A percentile compares a stretch with the other conserved stretches of the same genome.
Evolutionary conservation across 2,113 vertebrate species (phyloP).

Genomic region (Girardinichthys multiradiatus): DNA sequence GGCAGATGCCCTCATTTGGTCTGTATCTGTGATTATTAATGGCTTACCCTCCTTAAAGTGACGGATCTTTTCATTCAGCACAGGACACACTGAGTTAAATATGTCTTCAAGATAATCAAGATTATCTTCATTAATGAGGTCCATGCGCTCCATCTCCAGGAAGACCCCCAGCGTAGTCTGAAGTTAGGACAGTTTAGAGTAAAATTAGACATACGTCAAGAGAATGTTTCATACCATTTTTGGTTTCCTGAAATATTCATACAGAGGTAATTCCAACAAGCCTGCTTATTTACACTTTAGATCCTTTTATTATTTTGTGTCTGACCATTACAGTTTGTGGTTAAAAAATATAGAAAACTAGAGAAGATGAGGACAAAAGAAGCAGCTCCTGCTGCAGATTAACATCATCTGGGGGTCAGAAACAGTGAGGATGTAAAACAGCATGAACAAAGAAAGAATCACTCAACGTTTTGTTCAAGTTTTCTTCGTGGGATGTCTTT

Average conservation of each 20-base stretch:
- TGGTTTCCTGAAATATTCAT: too few relatives aligned
- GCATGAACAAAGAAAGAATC: neutral
- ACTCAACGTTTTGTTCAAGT: slow-evolving; percentile 54
- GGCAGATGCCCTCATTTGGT: too few relatives aligned
- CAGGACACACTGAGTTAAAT: slow-evolving; percentile 45
- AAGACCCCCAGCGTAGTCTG: slow-evolving; percentile 76
- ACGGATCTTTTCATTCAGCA: slow-evolving; percentile 53
- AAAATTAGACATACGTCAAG: neutral
- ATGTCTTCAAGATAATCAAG: slow-evolving; percentile 50
- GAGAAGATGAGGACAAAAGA: neutral
- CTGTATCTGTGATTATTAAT: neutral
- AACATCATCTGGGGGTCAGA: too few relatives aligned
- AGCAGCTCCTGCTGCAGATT: neutral
- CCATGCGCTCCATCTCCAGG: slow-evolving; percentile 73
- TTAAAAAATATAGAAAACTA: too few relatives aligned
- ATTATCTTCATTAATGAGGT: slow-evolving; percentile 46
- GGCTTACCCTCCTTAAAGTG: slow-evolving; percentile 61
- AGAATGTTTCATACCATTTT: neutral
- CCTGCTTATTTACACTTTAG: too few relatives aligned
- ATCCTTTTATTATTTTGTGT: too few relatives aligned
- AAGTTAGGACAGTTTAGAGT: neutral
- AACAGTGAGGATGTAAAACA: neutral
- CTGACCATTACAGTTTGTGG: too few relatives aligned
- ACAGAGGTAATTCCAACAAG: too few relatives aligned
- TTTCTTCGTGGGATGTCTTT: slow-evolving; percentile 39